Base-by-base conservation (phyloP, 2,797 vertebrate genomes). In the Nyctalus aviator region DNA sequence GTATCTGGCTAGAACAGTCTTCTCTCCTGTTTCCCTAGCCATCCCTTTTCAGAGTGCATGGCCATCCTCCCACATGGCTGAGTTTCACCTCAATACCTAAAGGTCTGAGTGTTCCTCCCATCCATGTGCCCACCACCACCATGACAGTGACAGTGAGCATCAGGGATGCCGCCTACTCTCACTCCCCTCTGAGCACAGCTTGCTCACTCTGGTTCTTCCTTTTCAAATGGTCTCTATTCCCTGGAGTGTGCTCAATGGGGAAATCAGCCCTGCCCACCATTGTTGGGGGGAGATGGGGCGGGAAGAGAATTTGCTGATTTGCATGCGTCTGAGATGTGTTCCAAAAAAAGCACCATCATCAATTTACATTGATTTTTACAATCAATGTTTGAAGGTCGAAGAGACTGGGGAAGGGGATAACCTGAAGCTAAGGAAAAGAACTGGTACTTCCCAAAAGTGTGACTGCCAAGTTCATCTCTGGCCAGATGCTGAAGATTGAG, bases 311-410 rank as follows among this genome's bases (percentile, higher is more conserved):
- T 48, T 53, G 46, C 48, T 83, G 73, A 83, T 84, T 75, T 79
- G 55, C 32, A 0, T 21, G 2, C 59, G 53, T 85, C 83, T 97
- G 50, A 78, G 30, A 71, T 90, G 62, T 64, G 18, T 84, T 30
- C 73, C 83, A 55, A 30, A 32, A 55, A 90, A 79, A 91, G 30
- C 21, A 68, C 7, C 32, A 15, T 71, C 71, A 79, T 88, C 71
- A 78, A 30, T 69, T 91, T 73, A 37, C 88, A 57, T 32, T 37
- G 78, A 90, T 79, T 85, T 84, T 87, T 57, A 30, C 25, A 87
- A 48, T 91, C 46, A 14, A 35, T 72, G 35, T 88, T 72, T 83
- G 72, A 88, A 96, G 69, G 57, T 75, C 73, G 85, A 18, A 72
- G 82, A 41, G 76, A 35, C 25, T 23, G 55, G 59, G 62, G 59